Evolutionary conservation across 2,113 vertebrate species (phyloP).

Genomic region (Laticauda colubrina): DNA sequence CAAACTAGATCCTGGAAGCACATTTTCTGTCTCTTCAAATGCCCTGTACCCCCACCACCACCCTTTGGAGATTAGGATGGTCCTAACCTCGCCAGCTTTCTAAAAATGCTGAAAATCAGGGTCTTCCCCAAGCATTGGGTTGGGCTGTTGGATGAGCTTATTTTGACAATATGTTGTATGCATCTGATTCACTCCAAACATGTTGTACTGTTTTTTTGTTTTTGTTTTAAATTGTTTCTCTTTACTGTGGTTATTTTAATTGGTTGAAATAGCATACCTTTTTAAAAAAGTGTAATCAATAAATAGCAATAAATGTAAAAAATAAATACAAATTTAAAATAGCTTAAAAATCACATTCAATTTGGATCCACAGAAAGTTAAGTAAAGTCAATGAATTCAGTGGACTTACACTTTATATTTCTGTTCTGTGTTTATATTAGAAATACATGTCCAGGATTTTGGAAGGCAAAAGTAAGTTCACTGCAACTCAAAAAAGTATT

Average conservation of each 20-base stretch:
- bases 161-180: neutral
- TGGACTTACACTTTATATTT: neutral
- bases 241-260: neutral
- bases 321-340: neutral
- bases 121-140: neutral
- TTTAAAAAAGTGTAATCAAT: neutral
- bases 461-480: neutral
- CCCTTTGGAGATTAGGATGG: neutral
- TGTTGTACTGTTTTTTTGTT: neutral
- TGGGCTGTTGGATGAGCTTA: neutral
- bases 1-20: neutral
- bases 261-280: neutral
- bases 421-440: neutral
- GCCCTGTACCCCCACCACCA: neutral
- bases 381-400: neutral
- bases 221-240: neutral
- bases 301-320: neutral
- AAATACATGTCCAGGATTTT: neutral
- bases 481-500: neutral
- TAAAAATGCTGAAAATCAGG: neutral
- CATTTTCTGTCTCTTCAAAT: neutral
- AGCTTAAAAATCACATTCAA: neutral
- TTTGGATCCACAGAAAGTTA: neutral
- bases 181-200: neutral
- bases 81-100: neutral